These are phyloP conservation scores for Agriopis leucophaearia DNA, from an alignment of 2,888 invertebrate genomes.

Conservation along the genomic window DNA sequence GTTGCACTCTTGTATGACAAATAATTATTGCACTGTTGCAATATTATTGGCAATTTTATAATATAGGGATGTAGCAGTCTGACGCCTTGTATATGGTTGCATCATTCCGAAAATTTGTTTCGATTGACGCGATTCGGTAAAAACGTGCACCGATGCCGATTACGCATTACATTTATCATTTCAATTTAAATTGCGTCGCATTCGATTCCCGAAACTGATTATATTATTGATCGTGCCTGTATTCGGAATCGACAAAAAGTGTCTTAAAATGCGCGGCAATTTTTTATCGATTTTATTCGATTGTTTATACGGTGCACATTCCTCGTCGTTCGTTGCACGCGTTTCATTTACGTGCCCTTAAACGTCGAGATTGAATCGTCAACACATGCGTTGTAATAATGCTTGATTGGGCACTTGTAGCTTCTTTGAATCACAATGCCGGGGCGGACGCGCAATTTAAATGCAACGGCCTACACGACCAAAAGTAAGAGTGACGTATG, in stretches of 20 bases:
- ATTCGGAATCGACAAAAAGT: conserved; percentile 41
- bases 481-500: conserved; percentile 45
- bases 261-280: conserved; percentile 39
- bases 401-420: conserved; percentile 40
- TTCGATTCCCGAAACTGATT: conserved; percentile 49
- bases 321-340: conserved; percentile 35
- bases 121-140: conserved; percentile 33
- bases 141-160: conserved; percentile 45
- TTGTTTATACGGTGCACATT: conserved; percentile 36
- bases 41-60: background rate
- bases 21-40: conserved; percentile 18
- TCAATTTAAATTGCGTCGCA: conserved; percentile 47
- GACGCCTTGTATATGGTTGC: background rate
- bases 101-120: conserved; percentile 34
- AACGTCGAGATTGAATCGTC: conserved; percentile 50
- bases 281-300: conserved; percentile 30
- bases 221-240: conserved; percentile 41
- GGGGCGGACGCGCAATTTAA: conserved; percentile 42
- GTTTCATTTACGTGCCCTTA: conserved; percentile 46
- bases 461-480: conserved; percentile 35
- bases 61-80: background rate
- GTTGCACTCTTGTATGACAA: too few species aligned
- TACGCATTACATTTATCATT: conserved; percentile 46
- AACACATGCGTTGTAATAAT: conserved; percentile 45
- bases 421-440: conserved; percentile 47